A percentile compares a stretch with the other conserved stretches of the same genome.
Evolutionary conservation across 2,113 vertebrate genomes (phyloP).

Genomic region (Prunella fulvescens): DNA sequence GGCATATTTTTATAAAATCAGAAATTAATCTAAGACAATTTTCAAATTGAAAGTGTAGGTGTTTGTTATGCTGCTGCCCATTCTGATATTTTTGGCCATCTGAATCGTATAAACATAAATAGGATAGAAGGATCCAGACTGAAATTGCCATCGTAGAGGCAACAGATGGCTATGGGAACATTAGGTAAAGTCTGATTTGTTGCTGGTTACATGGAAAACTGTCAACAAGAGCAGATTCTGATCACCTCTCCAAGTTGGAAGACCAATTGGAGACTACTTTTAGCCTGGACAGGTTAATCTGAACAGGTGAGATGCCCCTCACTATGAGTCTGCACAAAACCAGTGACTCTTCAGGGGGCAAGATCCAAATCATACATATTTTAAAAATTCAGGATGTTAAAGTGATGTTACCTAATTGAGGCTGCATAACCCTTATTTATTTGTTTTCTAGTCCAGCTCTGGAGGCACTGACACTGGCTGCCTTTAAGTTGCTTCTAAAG

Average conservation of each 20-base stretch:
- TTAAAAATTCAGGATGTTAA: neutral
- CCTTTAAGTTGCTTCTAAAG: neutral
- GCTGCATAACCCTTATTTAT: neutral
- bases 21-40: neutral
- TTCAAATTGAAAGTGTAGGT: neutral
- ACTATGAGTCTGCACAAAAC: neutral
- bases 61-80: neutral
- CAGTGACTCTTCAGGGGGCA: neutral
- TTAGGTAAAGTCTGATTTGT: neutral
- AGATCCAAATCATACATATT: neutral
- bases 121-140: neutral
- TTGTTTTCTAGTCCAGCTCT: neutral
- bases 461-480: neutral
- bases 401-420: neutral
- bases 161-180: slow-evolving; percentile 23
- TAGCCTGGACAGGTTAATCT: neutral
- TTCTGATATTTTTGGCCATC: neutral
- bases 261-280: neutral
- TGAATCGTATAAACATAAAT: neutral
- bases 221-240: neutral
- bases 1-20: neutral
- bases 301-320: neutral
- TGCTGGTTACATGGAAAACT: neutral
- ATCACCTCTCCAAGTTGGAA: neutral
- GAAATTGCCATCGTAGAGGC: neutral